phyloP scores from a whole-genome alignment of 1,140 invertebrate species.

The Homarus americanus region DNA sequence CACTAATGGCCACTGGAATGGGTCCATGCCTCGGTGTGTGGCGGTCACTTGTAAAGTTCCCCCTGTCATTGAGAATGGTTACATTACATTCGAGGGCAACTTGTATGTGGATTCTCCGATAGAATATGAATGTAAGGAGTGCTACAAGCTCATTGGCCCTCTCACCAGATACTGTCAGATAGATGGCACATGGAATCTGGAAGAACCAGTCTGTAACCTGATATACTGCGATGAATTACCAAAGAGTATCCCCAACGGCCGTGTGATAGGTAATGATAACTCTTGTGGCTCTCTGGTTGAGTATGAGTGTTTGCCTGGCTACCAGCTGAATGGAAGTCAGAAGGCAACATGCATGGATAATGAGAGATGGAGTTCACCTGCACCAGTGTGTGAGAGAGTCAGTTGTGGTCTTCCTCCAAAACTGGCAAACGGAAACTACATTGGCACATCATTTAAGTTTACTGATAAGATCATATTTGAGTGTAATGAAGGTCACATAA shows the following conservation, averaged over 20 bases:
- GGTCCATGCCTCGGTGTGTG: constrained; percentile 75
- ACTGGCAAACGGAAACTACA: constrained; percentile 51
- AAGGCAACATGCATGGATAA: constrained; percentile 70
- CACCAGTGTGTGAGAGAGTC: constrained; percentile 70
- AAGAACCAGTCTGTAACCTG: constrained; percentile 69
- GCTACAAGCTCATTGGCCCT: constrained; percentile 77
- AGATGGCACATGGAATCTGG: constrained; percentile 77
- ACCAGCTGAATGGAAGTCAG: constrained; percentile 61
- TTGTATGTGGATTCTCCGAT: constrained; percentile 71
- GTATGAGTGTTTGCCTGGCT: constrained; percentile 69
- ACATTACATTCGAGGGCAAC: constrained; percentile 71
- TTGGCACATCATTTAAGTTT: constrained; percentile 63
- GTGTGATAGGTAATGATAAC: constrained; percentile 71
- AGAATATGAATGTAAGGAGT: constrained; percentile 78
- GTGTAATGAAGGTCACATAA: constrained; percentile 64
- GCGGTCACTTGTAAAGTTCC: constrained; percentile 75
- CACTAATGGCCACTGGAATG: constrained; percentile 75
- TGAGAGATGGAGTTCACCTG: constrained; percentile 62
- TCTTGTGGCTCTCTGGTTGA: constrained; percentile 73
- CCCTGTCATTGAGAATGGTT: constrained; percentile 74
- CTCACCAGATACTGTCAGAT: constrained; percentile 77
- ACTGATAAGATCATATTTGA: constrained; percentile 72
- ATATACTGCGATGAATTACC: constrained; percentile 68
- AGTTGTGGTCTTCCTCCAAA: constrained; percentile 66
- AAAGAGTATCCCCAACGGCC: constrained; percentile 61